Evolutionary conservation across 2,888 invertebrate species (phyloP), one percentile per base, ranked within the genome.

Genomic region (Perizoma flavofasciatum): DNA sequence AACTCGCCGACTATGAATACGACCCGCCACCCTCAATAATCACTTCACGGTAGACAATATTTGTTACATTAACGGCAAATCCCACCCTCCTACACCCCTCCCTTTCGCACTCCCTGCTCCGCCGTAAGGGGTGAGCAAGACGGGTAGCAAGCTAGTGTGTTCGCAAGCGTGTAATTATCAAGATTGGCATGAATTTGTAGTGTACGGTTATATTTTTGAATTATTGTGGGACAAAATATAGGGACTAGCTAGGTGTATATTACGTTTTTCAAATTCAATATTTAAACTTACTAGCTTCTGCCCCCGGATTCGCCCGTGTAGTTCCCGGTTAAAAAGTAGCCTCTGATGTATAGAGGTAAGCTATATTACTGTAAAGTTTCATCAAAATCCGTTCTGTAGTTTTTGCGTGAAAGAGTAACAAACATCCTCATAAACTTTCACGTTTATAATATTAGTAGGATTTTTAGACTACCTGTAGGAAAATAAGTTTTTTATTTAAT

Each of bases 1-100:
- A 37, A 37, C 48, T 37, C 7, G 22, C 37, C 7, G 44, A 68
- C 79, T 83, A 82, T 73, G 61, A 75, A 80, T 82, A 72, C 61
- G 59, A 47, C 56, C 50, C 43, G 11, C 61, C 60, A 68, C 72
- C 75, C 78, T 76, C 70, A 66, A 74, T 79, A 78, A 79, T 81
- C 78, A 79, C 76, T 83, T 79, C 79, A 83, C 81, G 78, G 78
- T 79, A 75, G 81, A 82, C 82, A 83, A 83, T 84, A 83, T 83
- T 85, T 78, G 84, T 82, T 71, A 80, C 85, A 79, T 83, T 79
- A 78, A 75, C 77, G 77, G 75, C 78, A 80, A 79, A 77, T 76
- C 61, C 61, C 45, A 59, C 66, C 61, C 62, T 48, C 52, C 3
- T 32, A 9, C 53, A 32, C 6, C 68, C 65, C 50, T 72, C 71